Conservation (phyloP, 2,113 vertebrate genomes). For the Plecturocebus donacophilus region DNA sequence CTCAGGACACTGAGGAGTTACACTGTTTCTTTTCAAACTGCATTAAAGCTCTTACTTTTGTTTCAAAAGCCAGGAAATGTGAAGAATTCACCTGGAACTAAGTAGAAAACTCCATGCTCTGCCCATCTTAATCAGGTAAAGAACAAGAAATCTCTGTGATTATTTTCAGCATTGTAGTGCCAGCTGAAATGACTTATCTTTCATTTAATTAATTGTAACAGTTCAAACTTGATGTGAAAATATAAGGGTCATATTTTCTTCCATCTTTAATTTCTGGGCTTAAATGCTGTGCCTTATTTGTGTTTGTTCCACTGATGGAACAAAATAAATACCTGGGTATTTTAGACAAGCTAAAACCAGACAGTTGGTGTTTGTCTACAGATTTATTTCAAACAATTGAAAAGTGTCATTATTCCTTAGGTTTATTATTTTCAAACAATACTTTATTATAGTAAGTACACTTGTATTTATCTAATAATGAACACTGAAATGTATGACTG, state of each 20-base stretch:
- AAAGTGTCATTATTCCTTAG: constrained; percentile 47
- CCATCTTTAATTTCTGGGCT: constrained; percentile 40
- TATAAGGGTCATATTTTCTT: constrained; percentile 1
- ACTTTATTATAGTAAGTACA: constrained; percentile 7
- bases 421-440: constrained; percentile 12
- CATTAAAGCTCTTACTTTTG: constrained; percentile 68
- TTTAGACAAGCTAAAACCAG: constrained; percentile 37
- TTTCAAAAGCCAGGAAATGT: constrained; percentile 77
- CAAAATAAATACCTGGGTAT: background rate
- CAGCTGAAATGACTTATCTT: constrained; percentile 56
- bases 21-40: constrained; percentile 55
- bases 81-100: constrained; percentile 79
- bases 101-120: constrained; percentile 75
- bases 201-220: constrained; percentile 42
- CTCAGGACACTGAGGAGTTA: constrained; percentile 17
- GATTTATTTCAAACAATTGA: constrained; percentile 37
- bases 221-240: constrained; percentile 51
- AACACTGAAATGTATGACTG: constrained; percentile 19
- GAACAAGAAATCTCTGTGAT: background rate
- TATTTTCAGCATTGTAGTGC: constrained; percentile 29
- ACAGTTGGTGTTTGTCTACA: constrained; percentile 17
- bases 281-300: constrained; percentile 47
- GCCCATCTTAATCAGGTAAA: constrained; percentile 83
- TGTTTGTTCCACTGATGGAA: background rate
- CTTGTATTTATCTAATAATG: constrained; percentile 33